phyloP scores from a whole-genome alignment of 1,140 invertebrate genomes.

The Potamilus streckersoni region DNA sequence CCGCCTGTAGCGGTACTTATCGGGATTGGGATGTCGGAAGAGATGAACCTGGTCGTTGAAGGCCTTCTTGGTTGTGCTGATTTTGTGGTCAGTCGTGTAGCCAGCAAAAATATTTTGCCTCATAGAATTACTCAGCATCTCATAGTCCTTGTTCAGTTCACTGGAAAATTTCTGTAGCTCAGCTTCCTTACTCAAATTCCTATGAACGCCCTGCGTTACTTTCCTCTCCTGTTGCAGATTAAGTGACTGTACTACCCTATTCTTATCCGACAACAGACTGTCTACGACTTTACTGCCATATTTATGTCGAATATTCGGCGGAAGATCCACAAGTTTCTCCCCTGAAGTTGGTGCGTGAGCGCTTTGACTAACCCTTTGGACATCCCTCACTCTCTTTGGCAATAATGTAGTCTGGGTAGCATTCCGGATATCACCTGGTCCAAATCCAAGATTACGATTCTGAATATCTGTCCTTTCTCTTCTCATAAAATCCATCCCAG shows the following conservation, averaged over 20 bases:
- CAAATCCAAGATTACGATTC: constrained; percentile 26
- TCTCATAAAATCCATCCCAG: constrained; percentile 45
- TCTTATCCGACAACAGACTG: constrained; percentile 41
- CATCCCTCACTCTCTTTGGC: background rate
- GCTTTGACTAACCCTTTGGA: background rate
- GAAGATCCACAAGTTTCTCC: constrained; percentile 25
- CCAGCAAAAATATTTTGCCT: constrained; percentile 46
- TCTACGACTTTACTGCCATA: constrained; percentile 46
- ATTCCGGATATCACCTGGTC: constrained; percentile 19
- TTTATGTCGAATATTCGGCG: constrained; percentile 47
- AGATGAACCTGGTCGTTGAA: constrained; percentile 45
- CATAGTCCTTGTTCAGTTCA: constrained; percentile 39
- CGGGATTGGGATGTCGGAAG: constrained; percentile 35
- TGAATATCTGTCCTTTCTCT: constrained; percentile 32
- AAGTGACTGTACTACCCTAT: constrained; percentile 32
- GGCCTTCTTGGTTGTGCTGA: constrained; percentile 34
- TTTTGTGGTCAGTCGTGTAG: constrained; percentile 31
- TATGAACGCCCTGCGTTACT: constrained; percentile 1
- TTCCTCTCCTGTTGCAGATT: constrained; percentile 22
- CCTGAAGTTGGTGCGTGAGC: background rate
- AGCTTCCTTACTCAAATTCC: constrained; percentile 11
- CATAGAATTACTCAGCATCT: constrained; percentile 37
- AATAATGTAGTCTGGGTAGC: background rate
- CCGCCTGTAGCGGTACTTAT: constrained; percentile 46
- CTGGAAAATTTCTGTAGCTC: constrained; percentile 19